Conservation (phyloP, 1,140 invertebrate species). For the Muscidifurax raptorellus region DNA sequence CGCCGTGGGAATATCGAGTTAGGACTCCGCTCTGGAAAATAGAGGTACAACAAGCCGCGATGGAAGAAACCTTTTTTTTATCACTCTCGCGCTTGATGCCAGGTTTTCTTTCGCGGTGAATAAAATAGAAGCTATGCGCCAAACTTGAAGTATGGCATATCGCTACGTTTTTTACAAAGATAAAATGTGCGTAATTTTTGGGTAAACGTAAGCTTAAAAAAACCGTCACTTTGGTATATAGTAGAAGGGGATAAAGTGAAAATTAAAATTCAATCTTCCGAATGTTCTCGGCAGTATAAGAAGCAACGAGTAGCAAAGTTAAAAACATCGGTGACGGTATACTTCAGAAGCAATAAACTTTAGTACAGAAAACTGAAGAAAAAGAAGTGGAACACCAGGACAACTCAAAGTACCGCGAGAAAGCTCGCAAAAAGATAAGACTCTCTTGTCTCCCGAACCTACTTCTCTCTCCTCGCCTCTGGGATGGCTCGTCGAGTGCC, state of each 20-base stretch:
- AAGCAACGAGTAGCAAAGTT: no score
- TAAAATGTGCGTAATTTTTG: no score
- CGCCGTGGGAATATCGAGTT: background rate
- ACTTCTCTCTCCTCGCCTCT: background rate
- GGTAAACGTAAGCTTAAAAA: no score
- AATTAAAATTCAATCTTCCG: no score
- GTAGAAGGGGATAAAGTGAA: no score
- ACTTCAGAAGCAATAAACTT: background rate
- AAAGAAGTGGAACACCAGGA: slow-evolving; percentile 3
- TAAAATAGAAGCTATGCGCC: no score
- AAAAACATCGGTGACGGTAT: background rate
- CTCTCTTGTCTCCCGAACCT: background rate
- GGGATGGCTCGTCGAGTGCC: background rate
- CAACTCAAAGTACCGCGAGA: background rate
- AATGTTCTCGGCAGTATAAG: no score
- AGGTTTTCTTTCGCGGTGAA: no score
- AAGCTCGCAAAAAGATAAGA: background rate
- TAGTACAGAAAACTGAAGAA: background rate
- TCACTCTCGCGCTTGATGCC: no score
- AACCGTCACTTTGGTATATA: no score
- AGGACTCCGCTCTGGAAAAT: background rate
- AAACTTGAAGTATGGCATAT: no score
- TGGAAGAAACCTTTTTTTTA: background rate
- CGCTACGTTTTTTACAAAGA: no score
- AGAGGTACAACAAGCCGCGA: background rate